Percentiles rank a stretch among this genome's conserved stretches.
These are phyloP conservation scores for Serripes groenlandicus DNA, from an alignment of 2,888 invertebrate genomes.

Conservation along the genomic window DNA sequence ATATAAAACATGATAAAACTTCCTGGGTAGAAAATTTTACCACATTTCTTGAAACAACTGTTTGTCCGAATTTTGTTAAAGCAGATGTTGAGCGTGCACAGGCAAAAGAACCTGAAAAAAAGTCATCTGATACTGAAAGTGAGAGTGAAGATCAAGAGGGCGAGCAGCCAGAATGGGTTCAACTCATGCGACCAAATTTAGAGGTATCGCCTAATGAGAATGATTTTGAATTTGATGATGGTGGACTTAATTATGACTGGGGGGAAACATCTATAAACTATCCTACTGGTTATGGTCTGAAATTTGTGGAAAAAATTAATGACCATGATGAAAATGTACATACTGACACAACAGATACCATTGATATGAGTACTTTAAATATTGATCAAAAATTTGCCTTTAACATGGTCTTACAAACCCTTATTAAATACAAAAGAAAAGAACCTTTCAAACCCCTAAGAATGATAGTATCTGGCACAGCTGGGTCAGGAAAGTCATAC, in stretches of 20 bases:
- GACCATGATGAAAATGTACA: background rate
- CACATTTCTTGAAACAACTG: background rate
- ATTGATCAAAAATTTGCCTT: conserved; percentile 65
- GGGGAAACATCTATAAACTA: background rate
- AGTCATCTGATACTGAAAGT: background rate
- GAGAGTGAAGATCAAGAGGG: background rate
- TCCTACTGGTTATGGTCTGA: background rate
- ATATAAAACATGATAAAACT: too few species aligned
- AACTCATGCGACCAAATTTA: conserved; percentile 18
- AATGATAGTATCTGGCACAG: conserved; percentile 64
- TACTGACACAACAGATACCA: background rate
- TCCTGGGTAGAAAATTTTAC: background rate
- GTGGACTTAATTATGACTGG: too few species aligned
- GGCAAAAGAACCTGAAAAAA: background rate
- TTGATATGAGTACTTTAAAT: conserved; percentile 53
- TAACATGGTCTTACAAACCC: conserved; percentile 56
- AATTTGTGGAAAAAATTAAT: background rate
- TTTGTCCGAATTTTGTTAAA: background rate
- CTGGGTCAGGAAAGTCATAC: conserved; percentile 65
- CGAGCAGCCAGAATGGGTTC: conserved; percentile 32
- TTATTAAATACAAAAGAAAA: conserved; percentile 31
- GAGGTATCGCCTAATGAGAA: too few species aligned
- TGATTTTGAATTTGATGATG: too few species aligned
- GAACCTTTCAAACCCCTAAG: conserved; percentile 36
- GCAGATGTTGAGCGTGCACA: too few species aligned